Evolutionary conservation across 2,113 vertebrate genomes (phyloP), one percentile per base, ranked within the genome.

Genomic region (Zosterops borbonicus): DNA sequence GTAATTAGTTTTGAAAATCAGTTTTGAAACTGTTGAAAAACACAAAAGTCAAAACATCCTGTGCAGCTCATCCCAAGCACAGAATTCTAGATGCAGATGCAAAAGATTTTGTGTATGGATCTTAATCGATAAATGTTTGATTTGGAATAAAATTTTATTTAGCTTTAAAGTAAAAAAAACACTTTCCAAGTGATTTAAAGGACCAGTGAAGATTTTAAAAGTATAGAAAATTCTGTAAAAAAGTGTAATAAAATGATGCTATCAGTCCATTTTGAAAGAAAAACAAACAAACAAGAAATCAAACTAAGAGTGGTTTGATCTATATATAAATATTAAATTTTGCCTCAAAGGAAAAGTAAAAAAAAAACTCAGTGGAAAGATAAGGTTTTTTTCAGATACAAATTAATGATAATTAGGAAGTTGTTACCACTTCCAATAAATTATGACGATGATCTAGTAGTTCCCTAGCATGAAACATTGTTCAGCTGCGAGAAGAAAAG

Each of bases 231-330:
- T 41, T 3, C 33, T 81, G 21, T 90, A 92, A 83, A 89, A 90
- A 90, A 90, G 87, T 88, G 39, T 17, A 20, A 49, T 77, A 62
- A 96, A 98, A 90, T 81, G 8, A 87, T 59, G 47, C 84, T 95
- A 93, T 50, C 29, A 86, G 56, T 89, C 60, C 73, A 68, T 62
- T 60, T 64, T 64, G 14, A 89, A 31, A 41, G 9, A 9, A 49
- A 41, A 24, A 65, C 71, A n/a, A 94, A 11, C 15, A 67, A 19
- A 94, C 53, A 92, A 77, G 29, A 92, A 93, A 37, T 35, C 56
- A 95, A 94, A 94, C 89, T 89, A 97, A 87, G 50, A 83, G 56
- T 91, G 81, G 94, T 95, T 97, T 97, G 86, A 95, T 53, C 15
- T 82, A 70, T 9, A 7, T 8, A 47, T 96, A 86, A 96, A 96